Evolutionary conservation across 2,888 invertebrate genomes (phyloP).

Genomic region (Orthosia incerta): DNA sequence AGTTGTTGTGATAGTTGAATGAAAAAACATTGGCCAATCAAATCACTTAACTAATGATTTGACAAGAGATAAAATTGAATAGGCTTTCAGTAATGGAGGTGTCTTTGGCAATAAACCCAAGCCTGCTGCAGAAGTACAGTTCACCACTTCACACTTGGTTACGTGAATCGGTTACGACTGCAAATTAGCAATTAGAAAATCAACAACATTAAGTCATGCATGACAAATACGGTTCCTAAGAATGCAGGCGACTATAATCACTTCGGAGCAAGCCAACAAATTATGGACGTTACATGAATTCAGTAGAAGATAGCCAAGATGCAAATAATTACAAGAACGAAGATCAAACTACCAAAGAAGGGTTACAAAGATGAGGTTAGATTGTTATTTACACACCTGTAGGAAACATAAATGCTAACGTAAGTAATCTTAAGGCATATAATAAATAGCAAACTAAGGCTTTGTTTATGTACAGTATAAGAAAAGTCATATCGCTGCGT

Average conservation of each 20-base stretch:
- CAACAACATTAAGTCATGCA: slow-evolving; percentile 48
- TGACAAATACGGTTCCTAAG: slow-evolving; percentile 50
- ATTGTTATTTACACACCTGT: slow-evolving; percentile 36
- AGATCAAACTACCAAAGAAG: slow-evolving; percentile 3
- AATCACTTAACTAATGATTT: not conserved
- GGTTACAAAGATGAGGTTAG: slow-evolving; percentile 2
- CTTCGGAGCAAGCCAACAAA: slow-evolving; percentile 25
- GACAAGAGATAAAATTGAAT: not conserved
- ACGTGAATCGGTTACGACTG: slow-evolving; percentile 57
- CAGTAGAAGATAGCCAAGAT: slow-evolving; percentile 14
- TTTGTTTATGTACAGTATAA: slow-evolving; percentile 50
- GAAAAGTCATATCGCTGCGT: slow-evolving; percentile 35
- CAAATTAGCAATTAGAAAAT: slow-evolving; percentile 60
- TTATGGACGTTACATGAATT: slow-evolving; percentile 8
- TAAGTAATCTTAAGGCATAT: slow-evolving; percentile 37
- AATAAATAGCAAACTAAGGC: slow-evolving; percentile 48
- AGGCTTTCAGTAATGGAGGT: not conserved
- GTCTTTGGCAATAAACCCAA: not conserved
- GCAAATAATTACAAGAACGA: slow-evolving; percentile 32
- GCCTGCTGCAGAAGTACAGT: not conserved
- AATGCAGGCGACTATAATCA: slow-evolving; percentile 52
- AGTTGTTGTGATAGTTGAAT: slow-evolving; percentile 9
- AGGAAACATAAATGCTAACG: slow-evolving; percentile 29
- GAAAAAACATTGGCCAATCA: slow-evolving; percentile 14
- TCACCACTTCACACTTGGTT: slow-evolving; percentile 2